Conservation (phyloP, 2,888 invertebrate species). For the Rhynchonema sp. region DNA sequence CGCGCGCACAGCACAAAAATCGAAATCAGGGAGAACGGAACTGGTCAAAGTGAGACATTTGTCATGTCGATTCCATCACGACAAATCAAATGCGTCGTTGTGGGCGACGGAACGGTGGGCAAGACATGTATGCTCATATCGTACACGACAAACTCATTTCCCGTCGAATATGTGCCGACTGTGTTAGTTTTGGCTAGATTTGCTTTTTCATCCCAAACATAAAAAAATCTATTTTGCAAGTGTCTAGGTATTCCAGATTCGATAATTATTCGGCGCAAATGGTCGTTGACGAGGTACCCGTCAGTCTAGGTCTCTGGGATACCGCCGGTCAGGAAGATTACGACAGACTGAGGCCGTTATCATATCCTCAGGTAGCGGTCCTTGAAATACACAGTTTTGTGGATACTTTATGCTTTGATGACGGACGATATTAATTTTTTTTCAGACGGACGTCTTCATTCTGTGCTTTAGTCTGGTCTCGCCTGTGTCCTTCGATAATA, state of each 20-base stretch:
- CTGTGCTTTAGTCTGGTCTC: conserved; percentile 98
- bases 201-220: not conserved
- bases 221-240: too few species aligned
- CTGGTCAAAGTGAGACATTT: too few species aligned
- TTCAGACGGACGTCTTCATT: conserved; percentile 88
- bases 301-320: conserved; percentile 90
- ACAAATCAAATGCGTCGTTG: conserved; percentile 43
- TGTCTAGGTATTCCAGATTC: conserved; percentile 51
- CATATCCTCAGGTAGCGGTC: conserved; percentile 78
- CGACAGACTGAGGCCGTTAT: conserved; percentile 78
- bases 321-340: conserved; percentile 91
- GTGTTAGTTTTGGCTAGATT: conserved; percentile 33
- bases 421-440: too few species aligned
- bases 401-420: too few species aligned
- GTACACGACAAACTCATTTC: conserved; percentile 42
- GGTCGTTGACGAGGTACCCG: conserved; percentile 92
- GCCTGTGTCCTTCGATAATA: conserved; percentile 97
- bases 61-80: conserved; percentile 27
- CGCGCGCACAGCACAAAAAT: too few species aligned
- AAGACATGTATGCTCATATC: conserved; percentile 44
- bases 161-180: conserved; percentile 42
- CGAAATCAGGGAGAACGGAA: too few species aligned
- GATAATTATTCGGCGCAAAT: conserved; percentile 97
- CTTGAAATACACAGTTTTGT: not conserved
- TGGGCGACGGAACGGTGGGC: conserved; percentile 42